These are phyloP conservation scores for Hartigia nigra DNA, from an alignment of 2,888 invertebrate genomes.

Conservation along the genomic window DNA sequence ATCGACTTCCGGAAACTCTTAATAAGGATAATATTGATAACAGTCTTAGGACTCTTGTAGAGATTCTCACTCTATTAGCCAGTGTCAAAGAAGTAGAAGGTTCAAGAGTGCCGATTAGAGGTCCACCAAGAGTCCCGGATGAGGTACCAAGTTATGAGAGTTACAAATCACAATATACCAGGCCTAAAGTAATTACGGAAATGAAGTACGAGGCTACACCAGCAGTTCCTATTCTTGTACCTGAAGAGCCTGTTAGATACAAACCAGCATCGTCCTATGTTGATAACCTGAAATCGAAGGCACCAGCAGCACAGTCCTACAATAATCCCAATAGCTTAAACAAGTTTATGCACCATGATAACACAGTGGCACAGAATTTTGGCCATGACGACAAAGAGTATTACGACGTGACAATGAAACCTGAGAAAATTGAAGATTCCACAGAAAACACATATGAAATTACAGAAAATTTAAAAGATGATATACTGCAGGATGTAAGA, in stretches of 20 bases:
- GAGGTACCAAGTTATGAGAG: conserved; percentile 23
- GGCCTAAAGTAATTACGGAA: conserved; percentile 57
- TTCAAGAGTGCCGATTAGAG: conserved; percentile 40
- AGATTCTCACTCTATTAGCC: conserved; percentile 78
- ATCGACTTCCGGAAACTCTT: conserved; percentile 80
- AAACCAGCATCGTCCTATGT: conserved; percentile 27
- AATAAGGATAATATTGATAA: conserved; percentile 83
- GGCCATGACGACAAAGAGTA: conserved; percentile 20
- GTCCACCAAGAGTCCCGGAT: conserved; percentile 17
- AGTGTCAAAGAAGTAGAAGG: conserved; percentile 64
- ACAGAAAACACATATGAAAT: conserved; percentile 46
- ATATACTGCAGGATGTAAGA: conserved; percentile 42
- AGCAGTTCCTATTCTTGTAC: conserved; percentile 36
- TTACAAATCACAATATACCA: conserved; percentile 31
- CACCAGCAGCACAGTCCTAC: conserved; percentile 15
- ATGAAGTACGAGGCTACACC: conserved; percentile 52
- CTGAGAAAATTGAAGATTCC: conserved; percentile 12
- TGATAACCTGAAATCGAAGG: conserved; percentile 28
- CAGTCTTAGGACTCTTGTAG: conserved; percentile 81
- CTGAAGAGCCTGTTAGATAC: conserved; percentile 27
- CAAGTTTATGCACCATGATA: conserved; percentile 52
- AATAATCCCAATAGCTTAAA: conserved; percentile 29
- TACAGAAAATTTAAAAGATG: conserved; percentile 42
- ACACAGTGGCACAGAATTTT: conserved; percentile 49
- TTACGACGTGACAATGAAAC: background rate